Conservation (phyloP, 2,113 vertebrate species). For the Callospermophilus lateralis region DNA sequence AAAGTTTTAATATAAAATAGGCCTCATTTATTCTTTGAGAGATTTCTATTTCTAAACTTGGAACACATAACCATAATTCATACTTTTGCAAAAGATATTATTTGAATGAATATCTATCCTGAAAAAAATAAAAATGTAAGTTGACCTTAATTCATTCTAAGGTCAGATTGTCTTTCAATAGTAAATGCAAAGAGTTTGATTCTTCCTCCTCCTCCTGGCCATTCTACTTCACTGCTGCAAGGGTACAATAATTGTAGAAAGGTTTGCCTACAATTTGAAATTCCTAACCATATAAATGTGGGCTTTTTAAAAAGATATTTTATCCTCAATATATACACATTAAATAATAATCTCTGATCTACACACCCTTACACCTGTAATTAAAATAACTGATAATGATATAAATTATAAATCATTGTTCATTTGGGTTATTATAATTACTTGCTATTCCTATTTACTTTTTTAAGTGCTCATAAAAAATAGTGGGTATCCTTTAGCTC, state of each 20-base stretch:
- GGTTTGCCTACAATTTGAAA: neutral
- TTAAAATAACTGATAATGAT: constrained; percentile 23
- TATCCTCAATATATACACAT: neutral
- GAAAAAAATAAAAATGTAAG: neutral
- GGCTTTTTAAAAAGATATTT: neutral
- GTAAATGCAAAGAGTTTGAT: neutral
- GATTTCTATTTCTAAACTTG: constrained; percentile 4
- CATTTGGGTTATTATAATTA: neutral
- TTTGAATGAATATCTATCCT: neutral
- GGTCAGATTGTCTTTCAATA: neutral
- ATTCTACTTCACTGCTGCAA: neutral
- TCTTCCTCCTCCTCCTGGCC: neutral
- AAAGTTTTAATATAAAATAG: neutral
- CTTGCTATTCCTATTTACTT: neutral
- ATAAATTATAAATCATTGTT: neutral
- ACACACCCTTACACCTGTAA: neutral
- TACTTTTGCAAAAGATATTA: neutral
- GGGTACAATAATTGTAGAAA: neutral
- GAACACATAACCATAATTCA: neutral
- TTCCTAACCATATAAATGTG: neutral
- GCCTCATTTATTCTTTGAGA: constrained; percentile 1
- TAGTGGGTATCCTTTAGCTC: neutral
- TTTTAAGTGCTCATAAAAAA: neutral
- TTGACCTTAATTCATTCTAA: constrained; percentile 21
- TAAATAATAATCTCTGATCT: neutral